Evolutionary conservation across 2,797 vertebrate species (phyloP).

Genomic region (Pseudochaenichthys georgianus): DNA sequence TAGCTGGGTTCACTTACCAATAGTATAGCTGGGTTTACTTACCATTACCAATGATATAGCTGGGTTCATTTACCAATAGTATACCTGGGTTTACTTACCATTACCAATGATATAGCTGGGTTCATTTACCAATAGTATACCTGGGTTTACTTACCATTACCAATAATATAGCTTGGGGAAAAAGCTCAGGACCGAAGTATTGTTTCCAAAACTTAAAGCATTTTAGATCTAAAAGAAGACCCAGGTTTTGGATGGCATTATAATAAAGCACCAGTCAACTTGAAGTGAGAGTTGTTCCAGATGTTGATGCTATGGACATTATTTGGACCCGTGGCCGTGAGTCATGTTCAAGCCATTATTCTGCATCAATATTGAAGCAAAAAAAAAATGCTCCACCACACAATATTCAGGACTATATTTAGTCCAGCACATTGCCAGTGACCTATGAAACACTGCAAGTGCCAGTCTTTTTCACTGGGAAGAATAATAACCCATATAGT

Average conservation of each 20-base stretch:
- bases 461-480: conserved; percentile 18
- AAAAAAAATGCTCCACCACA: background rate
- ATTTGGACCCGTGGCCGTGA: background rate
- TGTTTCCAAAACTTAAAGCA: background rate
- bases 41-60: too few relatives aligned
- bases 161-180: background rate
- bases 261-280: too few relatives aligned
- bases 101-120: too few relatives aligned
- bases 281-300: background rate
- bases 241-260: background rate
- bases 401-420: conserved; percentile 7
- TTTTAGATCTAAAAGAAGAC: background rate
- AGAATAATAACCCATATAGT: conserved; percentile 2
- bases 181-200: background rate
- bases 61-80: too few relatives aligned
- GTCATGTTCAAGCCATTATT: background rate
- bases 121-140: too few relatives aligned
- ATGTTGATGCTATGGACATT: background rate
- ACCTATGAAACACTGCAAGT: conserved; percentile 32
- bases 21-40: too few relatives aligned
- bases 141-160: too few relatives aligned
- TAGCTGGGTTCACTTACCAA: too few relatives aligned
- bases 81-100: too few relatives aligned
- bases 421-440: background rate
- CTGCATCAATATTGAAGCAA: conserved; percentile 2